Conservation (phyloP, 2,888 invertebrate species). For the Vanessa cardui region DNA sequence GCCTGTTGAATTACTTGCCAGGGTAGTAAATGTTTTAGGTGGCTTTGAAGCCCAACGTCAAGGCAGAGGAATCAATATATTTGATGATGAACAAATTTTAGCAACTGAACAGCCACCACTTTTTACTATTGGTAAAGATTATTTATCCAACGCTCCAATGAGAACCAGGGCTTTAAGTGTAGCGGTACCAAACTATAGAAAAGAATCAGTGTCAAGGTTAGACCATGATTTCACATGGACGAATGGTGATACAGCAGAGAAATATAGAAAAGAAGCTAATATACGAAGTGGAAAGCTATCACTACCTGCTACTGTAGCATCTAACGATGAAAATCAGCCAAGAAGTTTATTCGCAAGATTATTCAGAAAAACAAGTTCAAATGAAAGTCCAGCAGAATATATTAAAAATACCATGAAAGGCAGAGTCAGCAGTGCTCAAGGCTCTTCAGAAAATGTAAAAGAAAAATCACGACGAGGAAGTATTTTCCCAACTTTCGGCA, state of each 20-base stretch:
- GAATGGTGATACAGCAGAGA: conserved; percentile 84
- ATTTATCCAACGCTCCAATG: conserved; percentile 63
- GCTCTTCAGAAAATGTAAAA: conserved; percentile 53
- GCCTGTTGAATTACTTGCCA: conserved; percentile 88
- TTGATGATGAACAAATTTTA: conserved; percentile 88
- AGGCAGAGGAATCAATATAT: conserved; percentile 85
- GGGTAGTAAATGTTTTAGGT: conserved; percentile 90
- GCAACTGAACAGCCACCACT: conserved; percentile 84
- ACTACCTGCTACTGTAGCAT: conserved; percentile 57
- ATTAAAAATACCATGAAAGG: conserved; percentile 67
- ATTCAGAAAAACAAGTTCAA: conserved; percentile 62
- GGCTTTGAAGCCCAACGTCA: conserved; percentile 78
- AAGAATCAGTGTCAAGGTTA: conserved; percentile 67
- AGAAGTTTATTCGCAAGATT: conserved; percentile 65
- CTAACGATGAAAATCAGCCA: conserved; percentile 50
- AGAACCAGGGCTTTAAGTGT: conserved; percentile 85
- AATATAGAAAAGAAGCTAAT: conserved; percentile 80
- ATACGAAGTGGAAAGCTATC: conserved; percentile 72
- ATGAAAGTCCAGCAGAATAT: conserved; percentile 65
- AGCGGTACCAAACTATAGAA: conserved; percentile 74
- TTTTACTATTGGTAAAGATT: conserved; percentile 82
- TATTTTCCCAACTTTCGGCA: conserved; percentile 64
- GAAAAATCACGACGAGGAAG: conserved; percentile 62
- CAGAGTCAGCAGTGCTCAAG: conserved; percentile 58
- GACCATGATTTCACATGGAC: conserved; percentile 86